Percentiles rank a stretch among this genome's conserved stretches.
Evolutionary conservation across 1,140 invertebrate species (phyloP).

Genomic region (Helicoverpa armigera): DNA sequence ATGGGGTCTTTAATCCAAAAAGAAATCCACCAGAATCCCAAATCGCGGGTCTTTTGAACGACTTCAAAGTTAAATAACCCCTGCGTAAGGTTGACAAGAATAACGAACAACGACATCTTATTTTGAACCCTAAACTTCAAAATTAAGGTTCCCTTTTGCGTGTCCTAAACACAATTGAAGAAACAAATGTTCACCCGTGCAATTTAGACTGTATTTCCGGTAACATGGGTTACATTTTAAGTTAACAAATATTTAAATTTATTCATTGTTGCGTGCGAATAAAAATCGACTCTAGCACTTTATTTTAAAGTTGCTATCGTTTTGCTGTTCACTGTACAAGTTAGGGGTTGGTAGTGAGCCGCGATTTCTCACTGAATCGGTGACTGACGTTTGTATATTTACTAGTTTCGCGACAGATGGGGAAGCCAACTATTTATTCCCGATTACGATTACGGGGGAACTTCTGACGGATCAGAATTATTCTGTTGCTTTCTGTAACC

Average conservation of each 20-base stretch:
- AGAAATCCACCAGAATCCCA: conserved; percentile 84
- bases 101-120: conserved; percentile 51
- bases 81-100: conserved; percentile 61
- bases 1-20: conserved; percentile 85
- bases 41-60: conserved; percentile 84
- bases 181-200: conserved; percentile 83
- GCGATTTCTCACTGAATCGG: conserved; percentile 82
- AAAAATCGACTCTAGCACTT: conserved; percentile 66
- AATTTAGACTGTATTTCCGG: conserved; percentile 86
- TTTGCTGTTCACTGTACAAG: conserved; percentile 42
- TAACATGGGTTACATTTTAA: conserved; percentile 86
- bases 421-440: conserved; percentile 84
- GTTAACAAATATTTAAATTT: conserved; percentile 87
- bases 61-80: conserved; percentile 86
- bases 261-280: conserved; percentile 69
- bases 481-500: conserved; percentile 65
- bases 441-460: conserved; percentile 78
- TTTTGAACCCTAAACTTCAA: conserved; percentile 54
- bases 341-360: conserved; percentile 73
- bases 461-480: conserved; percentile 82
- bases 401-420: conserved; percentile 86
- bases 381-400: conserved; percentile 86
- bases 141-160: conserved; percentile 67
- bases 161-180: conserved; percentile 64
- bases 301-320: conserved; percentile 35